phyloP scores from a whole-genome alignment of 2,888 invertebrate species.

The Synergus japonicus region DNA sequence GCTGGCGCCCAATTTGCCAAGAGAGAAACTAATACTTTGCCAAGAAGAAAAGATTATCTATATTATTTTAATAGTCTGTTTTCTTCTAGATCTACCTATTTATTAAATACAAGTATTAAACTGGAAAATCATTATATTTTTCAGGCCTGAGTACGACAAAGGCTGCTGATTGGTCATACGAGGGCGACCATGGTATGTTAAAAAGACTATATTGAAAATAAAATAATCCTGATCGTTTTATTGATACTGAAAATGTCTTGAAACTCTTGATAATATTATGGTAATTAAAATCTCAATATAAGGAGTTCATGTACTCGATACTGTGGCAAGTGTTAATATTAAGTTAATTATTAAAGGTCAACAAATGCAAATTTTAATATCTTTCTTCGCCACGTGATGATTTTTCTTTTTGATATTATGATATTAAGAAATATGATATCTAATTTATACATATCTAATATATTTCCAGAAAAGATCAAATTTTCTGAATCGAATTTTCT shows the following conservation, averaged over 20 bases:
- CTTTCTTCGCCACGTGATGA: background rate
- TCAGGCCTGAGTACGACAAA: slow-evolving; percentile 55
- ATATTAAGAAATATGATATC: background rate
- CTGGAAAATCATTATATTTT: slow-evolving; percentile 24
- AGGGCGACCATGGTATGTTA: slow-evolving; percentile 63
- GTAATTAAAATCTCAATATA: background rate
- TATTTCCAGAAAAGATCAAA: background rate
- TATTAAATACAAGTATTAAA: too few relatives aligned
- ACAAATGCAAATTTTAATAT: background rate
- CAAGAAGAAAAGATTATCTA: too few relatives aligned
- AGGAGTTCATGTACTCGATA: too few relatives aligned
- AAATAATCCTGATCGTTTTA: background rate
- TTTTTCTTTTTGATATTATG: too few relatives aligned
- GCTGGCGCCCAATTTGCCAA: slow-evolving; percentile 35
- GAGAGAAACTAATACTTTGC: too few relatives aligned
- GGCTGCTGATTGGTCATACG: slow-evolving; percentile 63
- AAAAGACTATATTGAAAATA: background rate
- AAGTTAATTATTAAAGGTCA: background rate
- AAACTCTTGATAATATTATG: background rate
- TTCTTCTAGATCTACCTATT: too few relatives aligned
- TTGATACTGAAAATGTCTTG: background rate
- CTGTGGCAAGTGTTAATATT: background rate
- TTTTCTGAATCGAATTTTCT: background rate
- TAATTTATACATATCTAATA: background rate
- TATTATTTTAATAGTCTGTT: too few relatives aligned